These are phyloP conservation scores for Dendroctonus ponderosae DNA, from an alignment of 1,140 invertebrate genomes.

Conservation along the genomic window DNA sequence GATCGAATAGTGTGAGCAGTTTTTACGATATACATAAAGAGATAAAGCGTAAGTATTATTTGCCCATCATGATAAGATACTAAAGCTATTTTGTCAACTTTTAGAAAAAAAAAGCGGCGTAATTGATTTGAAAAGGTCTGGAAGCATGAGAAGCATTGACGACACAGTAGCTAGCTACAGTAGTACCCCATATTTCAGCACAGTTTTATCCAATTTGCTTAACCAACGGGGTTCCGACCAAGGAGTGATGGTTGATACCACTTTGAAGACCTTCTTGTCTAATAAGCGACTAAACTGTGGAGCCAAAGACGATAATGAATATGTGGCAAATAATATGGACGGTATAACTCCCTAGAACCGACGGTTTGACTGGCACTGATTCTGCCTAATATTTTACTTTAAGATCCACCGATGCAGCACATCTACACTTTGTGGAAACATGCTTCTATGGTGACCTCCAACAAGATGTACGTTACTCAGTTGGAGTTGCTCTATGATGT, in stretches of 20 bases:
- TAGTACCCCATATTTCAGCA: conserved; percentile 31
- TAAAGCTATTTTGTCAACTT: neutral
- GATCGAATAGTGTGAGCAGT: conserved; percentile 26
- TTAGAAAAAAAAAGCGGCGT: conserved; percentile 14
- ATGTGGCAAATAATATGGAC: no score
- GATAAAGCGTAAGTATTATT: conserved; percentile 28
- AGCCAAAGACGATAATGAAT: neutral
- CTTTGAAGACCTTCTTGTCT: conserved; percentile 10
- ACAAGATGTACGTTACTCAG: conserved; percentile 42
- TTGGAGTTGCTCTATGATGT: conserved; percentile 47
- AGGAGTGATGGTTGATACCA: neutral
- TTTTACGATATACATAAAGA: conserved; percentile 30
- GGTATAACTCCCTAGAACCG: no score
- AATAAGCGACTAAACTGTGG: conserved; percentile 10
- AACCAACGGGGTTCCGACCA: conserved; percentile 11
- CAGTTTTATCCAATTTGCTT: conserved; percentile 24
- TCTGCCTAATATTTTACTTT: conserved; percentile 9
- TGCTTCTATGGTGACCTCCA: conserved; percentile 36
- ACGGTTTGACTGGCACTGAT: no score
- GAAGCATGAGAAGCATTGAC: conserved; percentile 6
- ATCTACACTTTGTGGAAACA: conserved; percentile 45
- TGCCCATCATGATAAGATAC: no score
- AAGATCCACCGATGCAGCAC: conserved; percentile 39
- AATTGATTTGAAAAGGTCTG: conserved; percentile 8
- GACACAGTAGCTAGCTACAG: neutral